Evolutionary conservation across 92 coral and sea anemone species (phyloP), one percentile per base, ranked within the genome.

Genomic region (Phenganax subtilis): DNA sequence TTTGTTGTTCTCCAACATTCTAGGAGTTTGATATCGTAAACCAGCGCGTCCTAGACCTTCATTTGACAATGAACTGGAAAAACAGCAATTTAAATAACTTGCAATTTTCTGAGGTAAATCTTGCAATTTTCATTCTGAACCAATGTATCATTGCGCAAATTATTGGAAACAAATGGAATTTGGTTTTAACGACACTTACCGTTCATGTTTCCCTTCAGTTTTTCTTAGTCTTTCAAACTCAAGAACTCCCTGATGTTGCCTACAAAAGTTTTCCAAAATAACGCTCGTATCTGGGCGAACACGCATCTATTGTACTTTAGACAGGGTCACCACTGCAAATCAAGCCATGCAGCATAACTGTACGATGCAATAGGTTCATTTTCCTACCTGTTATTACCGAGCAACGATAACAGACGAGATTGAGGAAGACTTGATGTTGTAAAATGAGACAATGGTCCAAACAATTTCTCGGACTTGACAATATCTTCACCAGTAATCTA

Each of bases 391-490:
- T 92, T 90, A 84, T 90, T 93, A 10, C 99, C 97, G 56, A 96
- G 81, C 56, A 96, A 85, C 11, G 96, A 87, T 0, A 96, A 81
- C 7, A 96, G 91, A 54, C 99, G 91, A 75, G 99, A 96, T 55
- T 92, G 99, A n/a, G 99, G 99, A 30, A 96, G 88, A 86, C 90
- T 90, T 7, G 99, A 96, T 16, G 99, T 96, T 14, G 99, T 92
- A 64, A 90, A 81, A 79, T 96, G 96, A 66, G 99, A 92, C 82
- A 96, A 89, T 27, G 93, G 87, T 20, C 99, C 99, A 86, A 96
- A 90, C 75, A 96, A 83, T 70, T 92, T 96, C 85, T 96, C 99
- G 6, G 99, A 97, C 54, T 90, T 88, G 27, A 96, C 99, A 68
- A 80, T 92, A 72, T 96, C 99, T 81, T 90, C 97, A 53, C 97